Evolutionary conservation across 2,888 invertebrate species (phyloP), one percentile per base, ranked within the genome.

Genomic region (Sphaeridia pumilis): DNA sequence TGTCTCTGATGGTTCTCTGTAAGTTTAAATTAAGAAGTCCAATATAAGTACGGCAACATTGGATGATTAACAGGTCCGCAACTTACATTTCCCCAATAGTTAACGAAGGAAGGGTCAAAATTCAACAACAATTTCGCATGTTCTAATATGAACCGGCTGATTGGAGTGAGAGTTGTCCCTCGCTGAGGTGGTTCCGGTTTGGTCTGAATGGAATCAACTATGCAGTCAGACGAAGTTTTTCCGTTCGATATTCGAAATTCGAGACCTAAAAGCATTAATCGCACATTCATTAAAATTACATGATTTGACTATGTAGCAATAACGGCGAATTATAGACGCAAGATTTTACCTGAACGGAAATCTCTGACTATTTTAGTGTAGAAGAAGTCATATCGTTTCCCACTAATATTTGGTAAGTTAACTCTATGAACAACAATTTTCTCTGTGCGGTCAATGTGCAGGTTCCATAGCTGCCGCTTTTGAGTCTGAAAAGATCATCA

Each of bases 311-410:
- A 31, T 10, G 14, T 7, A 31, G 31, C 7, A 31, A 31, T 14
- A 31, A 31, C 31, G 31, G 7, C 7, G 31, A 7, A 14, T 31
- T 31, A 10, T 14, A 10, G 22, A 42, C 17, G 41, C 7, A 46
- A 5, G 27, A 14, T 26, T 49, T 44, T 54, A 64, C 64, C 64
- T 52, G 65, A 65, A 31, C 65, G 53, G 45, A 65, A 65, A 51
- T 65, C 65, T 12, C 65, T 57, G 17, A 65, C 61, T 31, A 65
- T 63, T 57, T 65, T 65, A n/a, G 65, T 62, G 38, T 65, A 63
- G 42, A 63, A 65, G 58, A 61, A 65, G 22, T 65, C 65, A 41
- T 59, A 60, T 0, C 61, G 57, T 34, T 63, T 60, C 38, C 63
- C 65, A 46, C 53, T 62, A 3, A 51, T 26, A 52, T 63, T 63